phyloP scores from a whole-genome alignment of 2,113 vertebrate species.

The Anolis sagrei region DNA sequence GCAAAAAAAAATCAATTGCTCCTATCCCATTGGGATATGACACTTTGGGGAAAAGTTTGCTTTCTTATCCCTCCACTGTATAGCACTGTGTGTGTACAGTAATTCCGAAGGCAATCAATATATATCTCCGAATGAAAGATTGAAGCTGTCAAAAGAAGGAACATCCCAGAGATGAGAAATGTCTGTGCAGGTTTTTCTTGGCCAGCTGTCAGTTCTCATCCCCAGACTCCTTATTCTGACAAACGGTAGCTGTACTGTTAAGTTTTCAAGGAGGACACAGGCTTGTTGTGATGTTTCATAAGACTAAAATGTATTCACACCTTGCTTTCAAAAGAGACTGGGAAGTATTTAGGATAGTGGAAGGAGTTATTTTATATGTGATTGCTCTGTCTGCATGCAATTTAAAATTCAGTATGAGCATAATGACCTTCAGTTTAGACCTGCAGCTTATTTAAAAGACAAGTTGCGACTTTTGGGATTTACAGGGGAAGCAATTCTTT shows the following conservation, averaged over 20 bases:
- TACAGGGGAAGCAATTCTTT: too few species aligned
- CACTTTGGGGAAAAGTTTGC: slow-evolving; percentile 64
- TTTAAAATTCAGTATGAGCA: too few species aligned
- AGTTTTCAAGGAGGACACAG: not conserved
- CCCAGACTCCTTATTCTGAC: slow-evolving; percentile 27
- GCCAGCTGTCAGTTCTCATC: slow-evolving; percentile 35
- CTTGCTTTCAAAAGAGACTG: not conserved
- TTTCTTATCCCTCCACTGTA: slow-evolving; percentile 58
- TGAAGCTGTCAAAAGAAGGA: slow-evolving; percentile 60
- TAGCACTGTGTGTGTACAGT: slow-evolving; percentile 22
- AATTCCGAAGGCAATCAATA: slow-evolving; percentile 72
- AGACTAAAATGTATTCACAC: not conserved
- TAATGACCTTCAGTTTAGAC: too few species aligned
- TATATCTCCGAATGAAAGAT: slow-evolving; percentile 67
- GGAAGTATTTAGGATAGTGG: not conserved
- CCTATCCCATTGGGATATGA: slow-evolving; percentile 58
- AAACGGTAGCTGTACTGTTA: fast-evolving
- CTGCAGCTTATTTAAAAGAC: too few species aligned
- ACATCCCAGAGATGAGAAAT: slow-evolving; percentile 57
- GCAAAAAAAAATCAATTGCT: slow-evolving; percentile 72
- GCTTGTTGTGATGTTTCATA: not conserved
- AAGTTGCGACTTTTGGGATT: too few species aligned
- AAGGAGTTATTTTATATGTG: not conserved
- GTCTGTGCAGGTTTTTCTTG: slow-evolving; percentile 41
- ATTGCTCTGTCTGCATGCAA: too few species aligned